phyloP scores from a whole-genome alignment of 2,113 vertebrate genomes.

The Hystrix brachyura region DNA sequence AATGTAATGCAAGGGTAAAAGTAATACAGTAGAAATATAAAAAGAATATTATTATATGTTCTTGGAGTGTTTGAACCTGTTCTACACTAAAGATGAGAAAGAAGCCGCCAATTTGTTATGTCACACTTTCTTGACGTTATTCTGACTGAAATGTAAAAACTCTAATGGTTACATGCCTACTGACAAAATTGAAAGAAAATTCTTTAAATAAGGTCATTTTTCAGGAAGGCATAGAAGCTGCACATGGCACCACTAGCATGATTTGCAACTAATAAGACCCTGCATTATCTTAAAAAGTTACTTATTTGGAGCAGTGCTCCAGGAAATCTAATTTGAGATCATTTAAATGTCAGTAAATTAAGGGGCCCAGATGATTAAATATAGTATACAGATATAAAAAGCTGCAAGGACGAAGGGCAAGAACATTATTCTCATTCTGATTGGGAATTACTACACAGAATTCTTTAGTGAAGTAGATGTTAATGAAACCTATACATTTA shows the following conservation, averaged over 20 bases:
- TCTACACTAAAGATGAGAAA: conserved; percentile 30
- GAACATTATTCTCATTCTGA: conserved; percentile 70
- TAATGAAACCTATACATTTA: conserved; percentile 60
- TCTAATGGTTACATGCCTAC: conserved; percentile 14
- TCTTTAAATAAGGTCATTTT: conserved; percentile 60
- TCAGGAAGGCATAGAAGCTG: conserved; percentile 49
- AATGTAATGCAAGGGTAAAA: conserved; percentile 5
- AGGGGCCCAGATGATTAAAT: conserved; percentile 65
- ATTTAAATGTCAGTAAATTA: conserved; percentile 78
- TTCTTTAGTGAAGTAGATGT: conserved; percentile 42
- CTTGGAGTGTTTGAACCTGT: not conserved
- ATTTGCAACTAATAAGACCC: conserved; percentile 58
- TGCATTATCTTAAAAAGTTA: conserved; percentile 70
- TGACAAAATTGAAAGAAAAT: conserved; percentile 42
- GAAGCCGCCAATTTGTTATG: conserved; percentile 29
- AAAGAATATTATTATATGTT: not conserved
- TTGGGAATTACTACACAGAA: conserved; percentile 62
- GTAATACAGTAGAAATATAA: not conserved
- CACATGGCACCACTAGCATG: conserved; percentile 39
- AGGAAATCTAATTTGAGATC: conserved; percentile 79
- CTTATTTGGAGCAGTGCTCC: conserved; percentile 74
- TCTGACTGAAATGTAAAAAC: conserved; percentile 41
- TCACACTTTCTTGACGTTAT: conserved; percentile 31
- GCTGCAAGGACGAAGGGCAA: conserved; percentile 60
- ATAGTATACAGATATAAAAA: conserved; percentile 73